phyloP scores from a whole-genome alignment of 1,140 invertebrate genomes.

The Paralvinella palmiformis region DNA sequence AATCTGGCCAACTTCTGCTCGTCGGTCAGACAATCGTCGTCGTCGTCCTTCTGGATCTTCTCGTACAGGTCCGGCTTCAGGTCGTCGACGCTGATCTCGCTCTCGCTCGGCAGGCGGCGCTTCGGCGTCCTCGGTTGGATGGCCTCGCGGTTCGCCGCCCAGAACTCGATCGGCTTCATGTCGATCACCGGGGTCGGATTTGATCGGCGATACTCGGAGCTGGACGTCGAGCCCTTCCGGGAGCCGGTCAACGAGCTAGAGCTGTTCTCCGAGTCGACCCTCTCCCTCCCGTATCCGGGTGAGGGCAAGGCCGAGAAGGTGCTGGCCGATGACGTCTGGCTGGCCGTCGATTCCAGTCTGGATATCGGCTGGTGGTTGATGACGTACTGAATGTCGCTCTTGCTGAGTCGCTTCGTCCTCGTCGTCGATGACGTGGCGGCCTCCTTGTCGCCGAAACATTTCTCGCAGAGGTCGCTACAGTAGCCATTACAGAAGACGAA shows the following conservation, averaged over 20 bases:
- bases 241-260: not conserved
- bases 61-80: conserved; percentile 46
- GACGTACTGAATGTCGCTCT: conserved; percentile 17
- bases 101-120: conserved; percentile 36
- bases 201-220: not conserved
- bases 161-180: conserved; percentile 52
- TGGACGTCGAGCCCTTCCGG: conserved; percentile 10
- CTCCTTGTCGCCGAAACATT: not conserved
- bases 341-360: not conserved
- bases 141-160: conserved; percentile 47
- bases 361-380: not conserved
- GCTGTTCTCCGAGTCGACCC: conserved; percentile 9
- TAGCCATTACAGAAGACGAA: conserved; percentile 11
- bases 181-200: conserved; percentile 46
- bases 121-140: conserved; percentile 40
- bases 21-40: conserved; percentile 39
- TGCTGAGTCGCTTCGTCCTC: not conserved
- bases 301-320: not conserved
- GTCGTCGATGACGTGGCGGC: not conserved
- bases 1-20: conserved; percentile 44
- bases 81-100: conserved; percentile 44
- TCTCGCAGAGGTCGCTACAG: conserved; percentile 2
- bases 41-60: conserved; percentile 25
- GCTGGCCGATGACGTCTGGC: not conserved
- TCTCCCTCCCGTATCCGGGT: conserved; percentile 7